Conservation (phyloP, 2,113 vertebrate species). For the Epinephelus fuscoguttatus region DNA sequence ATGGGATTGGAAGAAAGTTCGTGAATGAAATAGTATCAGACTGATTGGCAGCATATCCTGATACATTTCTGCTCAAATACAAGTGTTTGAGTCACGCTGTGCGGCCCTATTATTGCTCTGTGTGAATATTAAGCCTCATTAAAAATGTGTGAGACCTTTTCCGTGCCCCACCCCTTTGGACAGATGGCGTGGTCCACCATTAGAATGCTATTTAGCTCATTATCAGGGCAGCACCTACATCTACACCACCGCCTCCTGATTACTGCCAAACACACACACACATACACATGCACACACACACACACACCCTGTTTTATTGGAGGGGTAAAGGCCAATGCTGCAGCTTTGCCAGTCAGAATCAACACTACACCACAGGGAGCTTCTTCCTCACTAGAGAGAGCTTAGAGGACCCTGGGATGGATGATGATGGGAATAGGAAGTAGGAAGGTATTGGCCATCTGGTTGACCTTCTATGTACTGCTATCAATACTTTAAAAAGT, state of each 20-base stretch:
- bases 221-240: slow-evolving; percentile 69
- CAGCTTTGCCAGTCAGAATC: slow-evolving; percentile 58
- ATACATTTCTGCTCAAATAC: background rate
- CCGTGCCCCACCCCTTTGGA: slow-evolving; percentile 65
- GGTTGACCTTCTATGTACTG: slow-evolving; percentile 60
- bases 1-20: background rate
- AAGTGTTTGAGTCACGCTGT: slow-evolving; percentile 47
- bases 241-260: slow-evolving; percentile 42
- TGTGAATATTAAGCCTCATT: slow-evolving; percentile 81
- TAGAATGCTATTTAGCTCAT: slow-evolving; percentile 82
- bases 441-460: slow-evolving; percentile 56
- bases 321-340: slow-evolving; percentile 76
- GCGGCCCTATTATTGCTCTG: slow-evolving; percentile 65
- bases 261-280: slow-evolving; percentile 48
- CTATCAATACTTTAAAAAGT: slow-evolving; percentile 48
- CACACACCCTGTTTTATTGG: slow-evolving; percentile 30
- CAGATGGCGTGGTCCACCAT: slow-evolving; percentile 80
- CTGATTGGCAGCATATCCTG: background rate
- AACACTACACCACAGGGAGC: slow-evolving; percentile 52
- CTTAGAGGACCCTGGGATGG: slow-evolving; percentile 55
- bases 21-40: background rate
- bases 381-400: slow-evolving; percentile 51
- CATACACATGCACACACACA: slow-evolving; percentile 40
- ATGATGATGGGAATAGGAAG: slow-evolving; percentile 60
- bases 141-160: slow-evolving; percentile 80